Evolutionary conservation across 2,113 vertebrate species (phyloP).

Genomic region (Bambusicola thoracicus): DNA sequence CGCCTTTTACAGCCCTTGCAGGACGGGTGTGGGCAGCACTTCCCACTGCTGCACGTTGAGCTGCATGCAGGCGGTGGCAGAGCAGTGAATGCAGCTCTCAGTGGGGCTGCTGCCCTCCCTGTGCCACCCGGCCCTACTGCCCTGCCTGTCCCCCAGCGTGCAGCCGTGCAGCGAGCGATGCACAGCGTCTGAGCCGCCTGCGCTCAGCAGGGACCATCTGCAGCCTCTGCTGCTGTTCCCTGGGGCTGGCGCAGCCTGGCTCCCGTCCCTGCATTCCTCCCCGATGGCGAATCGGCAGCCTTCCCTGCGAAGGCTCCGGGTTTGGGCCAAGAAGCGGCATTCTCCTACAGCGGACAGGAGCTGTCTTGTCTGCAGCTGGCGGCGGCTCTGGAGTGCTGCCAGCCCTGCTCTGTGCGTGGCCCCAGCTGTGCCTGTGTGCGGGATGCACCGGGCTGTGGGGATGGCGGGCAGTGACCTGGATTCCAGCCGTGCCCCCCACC

Average conservation of each 20-base stretch:
- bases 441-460: background rate
- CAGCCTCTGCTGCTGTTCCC: background rate
- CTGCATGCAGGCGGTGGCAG: background rate
- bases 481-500: slow-evolving; percentile 13
- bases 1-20: background rate
- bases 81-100: background rate
- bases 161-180: background rate
- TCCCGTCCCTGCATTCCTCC: background rate
- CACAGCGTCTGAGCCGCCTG: background rate
- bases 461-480: slow-evolving; percentile 31
- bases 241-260: accelerated
- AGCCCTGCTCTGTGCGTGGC: background rate
- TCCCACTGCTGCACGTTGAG: background rate
- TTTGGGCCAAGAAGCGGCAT: background rate
- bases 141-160: background rate
- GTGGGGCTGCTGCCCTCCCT: background rate
- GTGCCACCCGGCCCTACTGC: background rate
- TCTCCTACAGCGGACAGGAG: slow-evolving; percentile 7
- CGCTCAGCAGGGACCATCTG: background rate
- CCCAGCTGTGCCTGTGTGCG: slow-evolving; percentile 44
- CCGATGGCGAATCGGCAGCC: accelerated
- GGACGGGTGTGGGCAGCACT: background rate
- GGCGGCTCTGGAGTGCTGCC: background rate
- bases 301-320: background rate
- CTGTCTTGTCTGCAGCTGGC: slow-evolving; percentile 49